Base-by-base conservation (phyloP, 2,113 vertebrate species). In the Phrynosoma platyrhinos region DNA sequence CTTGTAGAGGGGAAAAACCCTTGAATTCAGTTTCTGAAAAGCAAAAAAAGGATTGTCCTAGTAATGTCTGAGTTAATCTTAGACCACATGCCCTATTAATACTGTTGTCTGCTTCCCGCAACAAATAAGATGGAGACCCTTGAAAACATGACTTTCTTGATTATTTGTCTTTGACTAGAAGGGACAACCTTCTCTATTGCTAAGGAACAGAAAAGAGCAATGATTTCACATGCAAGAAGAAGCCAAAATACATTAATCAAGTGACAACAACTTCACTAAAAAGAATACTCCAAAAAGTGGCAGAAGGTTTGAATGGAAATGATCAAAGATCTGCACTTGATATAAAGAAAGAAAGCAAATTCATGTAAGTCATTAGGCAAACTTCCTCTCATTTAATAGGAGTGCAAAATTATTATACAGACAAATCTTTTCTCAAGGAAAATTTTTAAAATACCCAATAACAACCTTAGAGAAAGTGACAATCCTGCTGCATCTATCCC, bases 391-490 rank as follows among this genome's bases (percentile, higher is more conserved):
- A 87, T 75, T 87, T 64, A 52, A 64, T 13, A 66, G 16, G 36
- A 6, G 6, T 14, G 53, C 27, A 23, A 76, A 53, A 55, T 16
- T 16, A 62, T 62, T 13, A 62, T 18, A 16, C 13, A 16, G 12
- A 16, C 18, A 62, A 62, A 77, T 80, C 16, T 72, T 36, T 90
- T 66, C 77, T 32, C 79, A 55, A 79, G 81, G 52, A 71, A 10
- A 40, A 87, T 10, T 32, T n/a, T 20, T 10, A 36, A 69, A 18
- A 25, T 53, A 23, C 7, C 23, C 55, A n/a, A 72, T n/a, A 79
- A 92, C 53, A 83, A 72, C 21, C 30, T 79, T 93, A 91, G 79
- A 68, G 92, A 82, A 40, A 58, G 42, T 12, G 25, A n/a, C 42
- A 27, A 13, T 42, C 20, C 27, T 21, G 23, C 9, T 87, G 53